Evolutionary conservation across 2,888 invertebrate genomes (phyloP).

Genomic region (Apodemia mormo): DNA sequence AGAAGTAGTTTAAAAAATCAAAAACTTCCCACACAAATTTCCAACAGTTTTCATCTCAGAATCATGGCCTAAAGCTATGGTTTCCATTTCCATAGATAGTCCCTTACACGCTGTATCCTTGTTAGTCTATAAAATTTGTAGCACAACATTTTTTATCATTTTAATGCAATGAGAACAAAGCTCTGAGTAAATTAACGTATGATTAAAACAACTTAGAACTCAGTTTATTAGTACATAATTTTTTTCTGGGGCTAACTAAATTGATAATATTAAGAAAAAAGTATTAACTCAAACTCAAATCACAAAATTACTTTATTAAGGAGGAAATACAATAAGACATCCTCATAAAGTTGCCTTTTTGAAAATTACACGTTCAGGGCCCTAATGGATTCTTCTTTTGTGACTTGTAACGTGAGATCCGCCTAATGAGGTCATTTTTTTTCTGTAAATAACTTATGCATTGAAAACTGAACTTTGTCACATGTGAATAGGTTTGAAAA

Average conservation of each 20-base stretch:
- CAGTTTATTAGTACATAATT: too few species aligned
- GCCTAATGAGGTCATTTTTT: slow-evolving; percentile 4
- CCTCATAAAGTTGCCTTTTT: not conserved
- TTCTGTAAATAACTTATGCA: not conserved
- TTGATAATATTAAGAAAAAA: not conserved
- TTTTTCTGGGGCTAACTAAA: not conserved
- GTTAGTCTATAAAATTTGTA: too few species aligned
- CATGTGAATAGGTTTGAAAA: not conserved
- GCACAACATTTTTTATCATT: too few species aligned
- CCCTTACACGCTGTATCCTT: too few species aligned
- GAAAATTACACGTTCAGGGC: not conserved
- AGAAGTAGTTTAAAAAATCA: too few species aligned
- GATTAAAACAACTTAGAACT: too few species aligned
- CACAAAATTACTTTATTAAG: not conserved
- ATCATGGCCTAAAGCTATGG: too few species aligned
- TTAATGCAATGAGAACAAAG: too few species aligned
- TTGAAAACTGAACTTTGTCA: not conserved
- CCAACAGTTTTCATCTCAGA: too few species aligned
- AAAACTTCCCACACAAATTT: too few species aligned
- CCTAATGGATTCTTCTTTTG: slow-evolving; percentile 12
- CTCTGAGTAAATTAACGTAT: too few species aligned
- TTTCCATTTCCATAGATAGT: too few species aligned
- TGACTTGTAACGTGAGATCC: slow-evolving; percentile 8
- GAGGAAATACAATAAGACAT: slow-evolving; percentile 12
- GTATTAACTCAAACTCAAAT: not conserved